These are phyloP conservation scores for Capitulum mitella DNA, from an alignment of 2,888 invertebrate genomes.

Conservation along the genomic window DNA sequence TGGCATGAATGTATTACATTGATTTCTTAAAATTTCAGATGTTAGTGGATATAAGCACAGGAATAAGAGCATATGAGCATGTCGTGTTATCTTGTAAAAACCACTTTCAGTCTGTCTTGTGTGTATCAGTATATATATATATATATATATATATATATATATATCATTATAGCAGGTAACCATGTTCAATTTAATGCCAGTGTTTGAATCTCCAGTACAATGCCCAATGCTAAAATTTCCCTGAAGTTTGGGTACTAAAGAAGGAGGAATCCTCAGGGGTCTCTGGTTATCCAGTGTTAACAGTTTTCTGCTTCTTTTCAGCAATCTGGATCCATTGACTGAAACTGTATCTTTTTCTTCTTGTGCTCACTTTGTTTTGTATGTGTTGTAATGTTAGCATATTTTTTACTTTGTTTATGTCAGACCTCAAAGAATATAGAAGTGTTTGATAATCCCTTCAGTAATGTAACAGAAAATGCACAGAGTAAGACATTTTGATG, in stretches of 20 bases:
- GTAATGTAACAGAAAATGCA: not conserved
- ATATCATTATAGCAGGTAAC: not conserved
- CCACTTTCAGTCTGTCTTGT: no score
- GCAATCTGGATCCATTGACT: constrained; percentile 77
- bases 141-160: not conserved
- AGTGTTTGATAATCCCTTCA: not conserved
- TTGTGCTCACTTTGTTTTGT: not conserved
- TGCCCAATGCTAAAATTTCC: no score
- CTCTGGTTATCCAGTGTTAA: not conserved
- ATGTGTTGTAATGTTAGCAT: not conserved
- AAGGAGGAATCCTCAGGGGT: not conserved
- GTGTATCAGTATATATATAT: not conserved
- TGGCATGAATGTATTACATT: no score
- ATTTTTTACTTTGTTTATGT: not conserved
- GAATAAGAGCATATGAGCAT: no score
- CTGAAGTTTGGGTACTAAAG: no score
- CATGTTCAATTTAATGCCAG: not conserved
- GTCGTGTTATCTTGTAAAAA: no score
- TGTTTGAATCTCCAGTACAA: no score
- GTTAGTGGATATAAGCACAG: no score
- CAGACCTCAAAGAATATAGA: not conserved
- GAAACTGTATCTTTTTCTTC: constrained; percentile 57
- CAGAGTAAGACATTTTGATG: not conserved
- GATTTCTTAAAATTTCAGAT: no score
- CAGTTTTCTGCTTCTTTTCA: not conserved